Base-by-base conservation (phyloP, 30 jellyfish, hydroid and myxozoan genomes). In the Aurelia sp. region DNA sequence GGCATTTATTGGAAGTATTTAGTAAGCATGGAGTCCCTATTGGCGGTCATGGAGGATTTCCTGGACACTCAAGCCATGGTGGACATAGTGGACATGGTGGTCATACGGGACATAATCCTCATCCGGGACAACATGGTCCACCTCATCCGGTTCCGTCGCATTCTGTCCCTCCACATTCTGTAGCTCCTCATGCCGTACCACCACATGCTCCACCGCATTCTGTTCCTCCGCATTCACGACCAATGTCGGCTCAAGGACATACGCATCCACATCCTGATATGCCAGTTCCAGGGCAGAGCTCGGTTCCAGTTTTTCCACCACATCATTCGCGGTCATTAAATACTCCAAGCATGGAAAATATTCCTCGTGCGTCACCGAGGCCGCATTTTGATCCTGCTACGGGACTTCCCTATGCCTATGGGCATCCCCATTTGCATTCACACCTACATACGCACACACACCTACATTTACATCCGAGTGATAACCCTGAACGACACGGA, bases 361-460 rank as follows among this genome's bases (percentile, higher is more conserved):
- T 92, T 27, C 69, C 98, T 5, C 89, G 98, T 23, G 76, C 75
- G 9, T 80, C 98, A 19, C 91, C 96, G 52, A 79, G 91, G 71
- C 94, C 88, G 40, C 90, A 91, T 59, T 40, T 92, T 19, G 98
- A 93, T 66, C 96, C 97, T 19, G 84, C 88, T 5, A 84, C 90
- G 48, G 97, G 96, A 19, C 85, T 87, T 33, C 97, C 98, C 35
- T 76, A 35, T 62, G 84, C 84, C 5, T 86, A 77, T 33, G 80
- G 84, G 13, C 96, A 92, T 71, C 97, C 99, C 63, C 99, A 95
- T 76, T 84, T 89, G 27, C 99, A 95, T 79, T 89, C 99, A 8
- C 99, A 95, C 82, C 68, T 82, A 11, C 99, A 95, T 66, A 95
- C 97, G 13, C 99, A 95, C 81, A 95, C 99, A 44, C 99, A 95